These are phyloP conservation scores for Pollimyrus isidori DNA, from an alignment of 2,113 vertebrate genomes.

Conservation along the genomic window DNA sequence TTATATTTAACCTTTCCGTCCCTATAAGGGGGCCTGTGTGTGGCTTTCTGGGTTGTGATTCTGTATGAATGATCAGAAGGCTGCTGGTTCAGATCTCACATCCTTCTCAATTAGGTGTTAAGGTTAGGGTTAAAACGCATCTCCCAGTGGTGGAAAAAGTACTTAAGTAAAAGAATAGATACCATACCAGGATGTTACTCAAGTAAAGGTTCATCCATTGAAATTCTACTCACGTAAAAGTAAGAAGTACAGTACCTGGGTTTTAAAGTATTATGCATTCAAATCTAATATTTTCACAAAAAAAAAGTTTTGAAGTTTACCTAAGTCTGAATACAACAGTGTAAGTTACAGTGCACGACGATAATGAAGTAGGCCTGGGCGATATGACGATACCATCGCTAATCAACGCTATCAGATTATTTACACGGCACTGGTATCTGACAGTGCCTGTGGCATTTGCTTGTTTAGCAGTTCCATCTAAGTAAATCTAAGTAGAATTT, in stretches of 20 bases:
- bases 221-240: not conserved
- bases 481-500: not conserved
- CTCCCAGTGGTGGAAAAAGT: not conserved
- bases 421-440: not conserved
- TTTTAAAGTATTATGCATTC: not conserved
- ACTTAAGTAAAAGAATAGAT: not conserved
- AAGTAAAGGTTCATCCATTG: not conserved
- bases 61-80: not conserved
- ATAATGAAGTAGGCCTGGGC: not conserved
- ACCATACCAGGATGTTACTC: no score
- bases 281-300: not conserved
- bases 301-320: not conserved
- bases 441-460: not conserved
- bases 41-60: not conserved
- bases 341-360: not conserved
- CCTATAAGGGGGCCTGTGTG: not conserved
- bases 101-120: not conserved
- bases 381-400: not conserved
- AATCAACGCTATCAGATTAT: not conserved
- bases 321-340: not conserved
- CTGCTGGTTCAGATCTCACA: not conserved
- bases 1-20: not conserved
- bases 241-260: not conserved
- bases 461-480: not conserved
- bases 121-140: not conserved